phyloP scores from a whole-genome alignment of 2,113 vertebrate genomes.

The Stegostoma tigrinum region DNA sequence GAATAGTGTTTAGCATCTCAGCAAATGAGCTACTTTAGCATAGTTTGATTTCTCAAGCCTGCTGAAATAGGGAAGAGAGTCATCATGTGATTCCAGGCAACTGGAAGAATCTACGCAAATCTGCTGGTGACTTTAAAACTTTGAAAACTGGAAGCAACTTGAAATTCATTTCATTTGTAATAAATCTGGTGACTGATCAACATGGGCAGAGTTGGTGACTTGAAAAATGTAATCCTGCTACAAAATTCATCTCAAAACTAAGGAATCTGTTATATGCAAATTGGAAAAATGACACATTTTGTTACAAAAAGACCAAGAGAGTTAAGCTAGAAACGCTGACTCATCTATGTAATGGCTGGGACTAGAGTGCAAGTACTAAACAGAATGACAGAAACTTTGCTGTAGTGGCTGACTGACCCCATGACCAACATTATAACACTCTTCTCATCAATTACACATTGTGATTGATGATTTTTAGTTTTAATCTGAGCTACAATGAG shows the following conservation, averaged over 20 bases:
- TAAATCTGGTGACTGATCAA: neutral
- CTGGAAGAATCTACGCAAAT: neutral
- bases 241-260: neutral
- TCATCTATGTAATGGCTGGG: neutral
- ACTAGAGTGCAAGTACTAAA: neutral
- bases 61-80: neutral
- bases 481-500: neutral
- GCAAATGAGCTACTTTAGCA: neutral
- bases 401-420: neutral
- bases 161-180: neutral
- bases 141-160: neutral
- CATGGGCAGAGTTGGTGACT: neutral
- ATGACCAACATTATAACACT: neutral
- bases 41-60: neutral
- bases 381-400: neutral
- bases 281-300: neutral
- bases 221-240: neutral
- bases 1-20: neutral
- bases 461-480: neutral
- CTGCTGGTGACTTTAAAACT: neutral
- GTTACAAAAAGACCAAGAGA: neutral
- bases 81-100: neutral
- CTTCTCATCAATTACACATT: neutral
- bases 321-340: neutral
- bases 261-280: neutral